Evolutionary conservation across 2,113 vertebrate species (phyloP), one percentile per base, ranked within the genome.

Genomic region (Prionailurus viverrinus): DNA sequence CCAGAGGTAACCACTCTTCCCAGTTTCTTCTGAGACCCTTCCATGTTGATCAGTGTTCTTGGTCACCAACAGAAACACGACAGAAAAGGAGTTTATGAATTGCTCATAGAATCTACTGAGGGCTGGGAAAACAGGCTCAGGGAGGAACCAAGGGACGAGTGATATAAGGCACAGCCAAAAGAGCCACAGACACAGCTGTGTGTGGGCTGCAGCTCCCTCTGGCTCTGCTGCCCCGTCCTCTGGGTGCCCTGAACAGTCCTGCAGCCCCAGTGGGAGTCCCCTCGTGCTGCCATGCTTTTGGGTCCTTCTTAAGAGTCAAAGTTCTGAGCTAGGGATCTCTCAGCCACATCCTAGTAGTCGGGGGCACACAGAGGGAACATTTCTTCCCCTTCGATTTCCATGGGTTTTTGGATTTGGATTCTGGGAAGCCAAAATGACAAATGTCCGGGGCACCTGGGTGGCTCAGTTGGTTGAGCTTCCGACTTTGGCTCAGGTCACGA

Each of bases 361-460:
- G n/a, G 5, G 78, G 9, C 48, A 1, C 16, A 51, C 45, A 53
- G 33, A 65, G 53, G 13, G 51, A 63, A 71, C 3, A 4, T 36
- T 51, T 12, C 29, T 65, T 53, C 19, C 2, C 27, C 7, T 71
- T 83, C 45, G 7, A 5, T 91, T 76, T 92, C 92, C n/a, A 36
- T 84, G 36, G 48, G 79, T 45, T 92, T 78, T 88, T 81, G 71
- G 55, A 80, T 51, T 81, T 81, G 27, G 73, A 91, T 68, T 82
- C 45, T 91, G 69, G 41, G 82, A 92, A 53, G 14, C 7, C 78
- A 71, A 76, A 87, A 87, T 68, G 81, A n/a, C 41, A 94, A 76
- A 45, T 81, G 33, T 36, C 65, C 58, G 7, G 55, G 18, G 55
- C 55, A 6, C 19, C 55, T 58, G 55, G 55, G 55, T 21, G 19